These are phyloP conservation scores for Protosalanx chinensis DNA, from an alignment of 2,797 vertebrate species.

Conservation along the genomic window DNA sequence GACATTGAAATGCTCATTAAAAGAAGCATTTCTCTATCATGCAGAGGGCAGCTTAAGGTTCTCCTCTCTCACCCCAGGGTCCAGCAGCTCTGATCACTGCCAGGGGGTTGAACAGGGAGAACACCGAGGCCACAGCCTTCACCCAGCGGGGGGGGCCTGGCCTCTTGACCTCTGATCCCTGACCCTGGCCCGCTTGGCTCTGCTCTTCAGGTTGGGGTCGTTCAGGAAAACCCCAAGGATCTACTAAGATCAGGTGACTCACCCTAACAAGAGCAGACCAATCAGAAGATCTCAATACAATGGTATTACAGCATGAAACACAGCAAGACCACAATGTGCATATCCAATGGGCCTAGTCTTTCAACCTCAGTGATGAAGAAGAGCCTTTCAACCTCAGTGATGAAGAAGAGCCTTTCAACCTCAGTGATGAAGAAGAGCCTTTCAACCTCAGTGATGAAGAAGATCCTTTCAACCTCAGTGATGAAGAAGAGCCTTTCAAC, in stretches of 20 bases:
- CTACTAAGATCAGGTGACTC: slow-evolving; percentile 87
- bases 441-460: too few relatives aligned
- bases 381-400: too few relatives aligned
- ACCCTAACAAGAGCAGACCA: slow-evolving; percentile 66
- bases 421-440: too few relatives aligned
- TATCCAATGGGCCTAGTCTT: not conserved
- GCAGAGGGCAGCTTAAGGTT: too few relatives aligned
- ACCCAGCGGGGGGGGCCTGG: slow-evolving; percentile 73
- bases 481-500: not conserved
- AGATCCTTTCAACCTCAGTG: too few relatives aligned
- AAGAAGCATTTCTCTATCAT: too few relatives aligned
- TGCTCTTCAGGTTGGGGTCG: slow-evolving; percentile 47
- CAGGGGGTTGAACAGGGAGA: slow-evolving; percentile 83
- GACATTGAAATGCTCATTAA: not conserved
- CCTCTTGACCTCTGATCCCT: slow-evolving; percentile 66
- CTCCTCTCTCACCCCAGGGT: slow-evolving; percentile 75
- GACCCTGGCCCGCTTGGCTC: slow-evolving; percentile 24
- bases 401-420: too few relatives aligned
- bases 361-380: too few relatives aligned
- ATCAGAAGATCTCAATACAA: not conserved
- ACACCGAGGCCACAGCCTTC: slow-evolving; percentile 71
- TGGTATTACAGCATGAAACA: not conserved
- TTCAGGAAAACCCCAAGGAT: slow-evolving; percentile 86
- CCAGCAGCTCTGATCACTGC: slow-evolving; percentile 86
- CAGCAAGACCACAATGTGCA: not conserved